Base-by-base conservation (phyloP, 2,113 vertebrate species). In the Trachemys scripta region DNA sequence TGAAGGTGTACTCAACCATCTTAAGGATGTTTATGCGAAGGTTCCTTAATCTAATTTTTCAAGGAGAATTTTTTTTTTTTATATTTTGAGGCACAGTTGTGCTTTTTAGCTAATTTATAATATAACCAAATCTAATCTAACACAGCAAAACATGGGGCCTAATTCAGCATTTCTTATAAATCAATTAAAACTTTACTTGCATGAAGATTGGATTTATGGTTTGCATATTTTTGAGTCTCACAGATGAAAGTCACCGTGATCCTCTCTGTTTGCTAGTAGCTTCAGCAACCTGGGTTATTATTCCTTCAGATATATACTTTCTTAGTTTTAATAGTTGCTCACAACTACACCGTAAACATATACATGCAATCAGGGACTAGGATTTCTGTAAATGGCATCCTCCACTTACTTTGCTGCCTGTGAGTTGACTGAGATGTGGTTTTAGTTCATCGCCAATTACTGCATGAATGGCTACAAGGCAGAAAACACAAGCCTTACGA, bases 401-500 rank as follows among this genome's bases (percentile, higher is more conserved):
- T 84, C 14, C 86, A 96, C 98, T 98, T 98, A 99, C 99, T 99
- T 99, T 99, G 98, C 99, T 99, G 98, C 99, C 99, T 95, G 99
- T 99, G 97, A 99, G 99, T 92, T 99, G 99, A 97, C 98, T 99
- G 97, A 99, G 99, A 96, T 99, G 99, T 1, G 99, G 99, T 97
- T 99, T 99, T 69, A 99, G 99, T 83, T 99, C 99, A 96, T 99
- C 99, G 62, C 99, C 99, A 79, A 99, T 99, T 96, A 99, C 98
- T 12, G 99, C 98, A 94, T 99, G 98, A 97, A 99, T 98, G 96
- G 99, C 99, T 97, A 99, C 99, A 89, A 99, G 98, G 97, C 99
- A 99, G 98, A 99, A 99, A 90, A 99, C 99, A 47, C 99, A 99
- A 13, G 99, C 99, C 98, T 99, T 99, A 91, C 99, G 99, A 96